phyloP scores from a whole-genome alignment of 1,140 invertebrate species.

The Cecropterus lyciades region DNA sequence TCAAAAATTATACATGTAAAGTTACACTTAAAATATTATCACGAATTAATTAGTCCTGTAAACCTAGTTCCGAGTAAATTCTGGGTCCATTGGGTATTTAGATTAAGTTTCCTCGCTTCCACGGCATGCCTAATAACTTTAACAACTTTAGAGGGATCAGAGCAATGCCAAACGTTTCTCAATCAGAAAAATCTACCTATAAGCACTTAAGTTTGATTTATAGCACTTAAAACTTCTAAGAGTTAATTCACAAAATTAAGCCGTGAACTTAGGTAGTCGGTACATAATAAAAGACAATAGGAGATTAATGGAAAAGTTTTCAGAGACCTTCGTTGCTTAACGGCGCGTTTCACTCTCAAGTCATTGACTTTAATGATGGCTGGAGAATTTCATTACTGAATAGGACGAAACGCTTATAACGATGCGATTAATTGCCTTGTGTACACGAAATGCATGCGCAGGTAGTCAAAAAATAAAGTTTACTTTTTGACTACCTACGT shows the following conservation, averaged over 20 bases:
- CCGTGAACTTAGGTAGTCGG: constrained; percentile 20
- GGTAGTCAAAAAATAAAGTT: too few species aligned
- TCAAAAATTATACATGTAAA: too few species aligned
- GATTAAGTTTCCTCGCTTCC: not conserved
- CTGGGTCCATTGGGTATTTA: not conserved
- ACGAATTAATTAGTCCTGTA: too few species aligned
- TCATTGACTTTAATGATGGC: constrained; percentile 63
- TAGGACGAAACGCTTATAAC: constrained; percentile 38
- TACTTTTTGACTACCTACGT: too few species aligned
- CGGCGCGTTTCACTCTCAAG: constrained; percentile 52
- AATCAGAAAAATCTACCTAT: constrained; percentile 1
- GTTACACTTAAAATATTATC: too few species aligned
- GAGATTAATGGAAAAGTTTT: constrained; percentile 62
- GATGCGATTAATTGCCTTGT: constrained; percentile 32
- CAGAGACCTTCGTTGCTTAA: constrained; percentile 46
- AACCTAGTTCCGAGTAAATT: too few species aligned
- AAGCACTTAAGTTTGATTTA: constrained; percentile 25
- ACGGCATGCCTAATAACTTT: not conserved
- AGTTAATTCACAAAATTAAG: constrained; percentile 29
- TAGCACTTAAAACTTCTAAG: constrained; percentile 22
- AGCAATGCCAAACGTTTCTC: not conserved
- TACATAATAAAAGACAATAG: constrained; percentile 35
- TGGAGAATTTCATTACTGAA: constrained; percentile 59
- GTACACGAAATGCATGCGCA: constrained; percentile 25
- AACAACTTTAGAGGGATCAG: not conserved